Conservation (phyloP, 2,888 invertebrate genomes). For the Campoplex capitator region DNA sequence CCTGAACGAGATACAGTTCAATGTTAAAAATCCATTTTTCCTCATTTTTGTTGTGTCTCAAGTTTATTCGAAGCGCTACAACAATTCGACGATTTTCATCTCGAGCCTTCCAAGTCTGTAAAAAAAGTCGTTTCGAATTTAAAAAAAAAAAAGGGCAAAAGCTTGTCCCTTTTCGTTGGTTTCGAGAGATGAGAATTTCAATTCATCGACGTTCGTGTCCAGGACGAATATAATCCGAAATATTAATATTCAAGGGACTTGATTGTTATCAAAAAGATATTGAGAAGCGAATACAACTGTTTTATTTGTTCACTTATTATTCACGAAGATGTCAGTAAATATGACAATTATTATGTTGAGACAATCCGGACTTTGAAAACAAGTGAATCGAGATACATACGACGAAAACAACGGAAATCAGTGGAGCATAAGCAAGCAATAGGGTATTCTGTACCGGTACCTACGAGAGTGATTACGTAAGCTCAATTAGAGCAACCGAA, state of each 20-base stretch:
- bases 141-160: no score
- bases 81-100: no score
- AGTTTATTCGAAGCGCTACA: no score
- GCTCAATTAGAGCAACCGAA: conserved; percentile 5
- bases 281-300: not conserved
- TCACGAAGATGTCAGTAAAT: not conserved
- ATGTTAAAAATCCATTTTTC: no score
- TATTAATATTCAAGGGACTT: not conserved
- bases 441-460: not conserved
- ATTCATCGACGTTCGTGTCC: not conserved
- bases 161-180: no score
- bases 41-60: no score
- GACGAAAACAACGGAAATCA: not conserved
- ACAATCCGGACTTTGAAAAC: no score
- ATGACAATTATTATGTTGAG: no score
- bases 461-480: conserved; percentile 12
- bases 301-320: not conserved
- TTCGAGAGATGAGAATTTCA: no score
- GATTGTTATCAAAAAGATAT: not conserved
- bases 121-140: no score
- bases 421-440: not conserved
- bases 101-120: no score
- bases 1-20: no score
- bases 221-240: not conserved
- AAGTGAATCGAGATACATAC: not conserved